Conservation (phyloP, 2,797 vertebrate genomes). For the Lindbergichthys nudifrons region DNA sequence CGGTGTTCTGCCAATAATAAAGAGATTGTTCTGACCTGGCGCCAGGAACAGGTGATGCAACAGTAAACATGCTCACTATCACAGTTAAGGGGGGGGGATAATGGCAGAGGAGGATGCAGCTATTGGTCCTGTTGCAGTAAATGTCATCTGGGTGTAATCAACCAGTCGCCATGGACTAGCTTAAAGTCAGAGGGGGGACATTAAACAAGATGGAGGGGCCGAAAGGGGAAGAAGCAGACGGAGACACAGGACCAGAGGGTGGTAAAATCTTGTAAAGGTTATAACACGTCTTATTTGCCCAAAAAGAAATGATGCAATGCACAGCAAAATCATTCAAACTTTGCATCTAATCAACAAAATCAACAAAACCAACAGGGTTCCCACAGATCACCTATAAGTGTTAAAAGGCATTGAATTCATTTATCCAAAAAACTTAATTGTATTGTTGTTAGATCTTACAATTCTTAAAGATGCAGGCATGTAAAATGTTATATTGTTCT, state of each 20-base stretch:
- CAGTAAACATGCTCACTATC: conserved; percentile 46
- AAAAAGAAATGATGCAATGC: too few species aligned
- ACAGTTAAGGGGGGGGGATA: conserved; percentile 22
- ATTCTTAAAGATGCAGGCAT: too few species aligned
- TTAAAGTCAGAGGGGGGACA: background rate
- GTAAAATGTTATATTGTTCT: too few species aligned
- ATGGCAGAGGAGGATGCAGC: conserved; percentile 7
- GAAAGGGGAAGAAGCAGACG: background rate
- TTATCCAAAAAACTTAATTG: too few species aligned
- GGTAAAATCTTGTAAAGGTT: conserved; percentile 26
- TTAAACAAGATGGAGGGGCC: conserved; percentile 12
- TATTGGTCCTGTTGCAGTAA: conserved; percentile 11
- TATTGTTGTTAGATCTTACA: too few species aligned
- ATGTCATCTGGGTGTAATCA: conserved; percentile 31
- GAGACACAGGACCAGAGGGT: conserved; percentile 29
- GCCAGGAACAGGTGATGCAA: conserved; percentile 37
- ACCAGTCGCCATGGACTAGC: background rate
- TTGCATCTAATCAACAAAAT: too few species aligned
- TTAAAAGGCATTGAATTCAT: too few species aligned
- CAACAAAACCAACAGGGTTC: too few species aligned
- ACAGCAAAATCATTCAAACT: too few species aligned
- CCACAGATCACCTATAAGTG: too few species aligned
- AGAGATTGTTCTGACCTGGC: conserved; percentile 18
- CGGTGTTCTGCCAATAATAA: conserved; percentile 25
- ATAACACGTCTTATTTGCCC: too few species aligned